Conservation (phyloP, 2,113 vertebrate species). For the Mustela lutreola region DNA sequence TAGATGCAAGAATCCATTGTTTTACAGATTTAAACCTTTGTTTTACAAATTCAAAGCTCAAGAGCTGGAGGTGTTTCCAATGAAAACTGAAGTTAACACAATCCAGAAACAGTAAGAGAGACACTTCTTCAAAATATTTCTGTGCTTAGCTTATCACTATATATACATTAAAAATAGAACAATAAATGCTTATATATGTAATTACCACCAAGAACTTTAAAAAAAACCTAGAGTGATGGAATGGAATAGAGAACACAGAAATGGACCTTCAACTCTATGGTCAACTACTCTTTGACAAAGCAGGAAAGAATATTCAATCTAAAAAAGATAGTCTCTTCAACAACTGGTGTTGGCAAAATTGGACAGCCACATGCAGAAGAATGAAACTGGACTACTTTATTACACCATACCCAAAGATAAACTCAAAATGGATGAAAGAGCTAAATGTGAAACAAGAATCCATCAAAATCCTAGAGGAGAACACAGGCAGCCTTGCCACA, state of each 20-base stretch:
- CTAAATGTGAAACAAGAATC: neutral
- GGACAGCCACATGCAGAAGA: neutral
- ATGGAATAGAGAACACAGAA: neutral
- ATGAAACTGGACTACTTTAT: neutral
- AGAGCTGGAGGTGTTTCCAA: neutral
- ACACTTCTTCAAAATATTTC: neutral
- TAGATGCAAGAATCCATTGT: neutral
- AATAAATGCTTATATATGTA: neutral
- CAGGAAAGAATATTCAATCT: neutral
- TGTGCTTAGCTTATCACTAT: neutral
- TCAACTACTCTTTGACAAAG: neutral
- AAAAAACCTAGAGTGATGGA: neutral
- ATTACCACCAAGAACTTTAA: neutral
- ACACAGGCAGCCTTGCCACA: too few species aligned
- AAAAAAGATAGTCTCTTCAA: neutral
- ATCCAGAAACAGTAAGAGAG: neutral
- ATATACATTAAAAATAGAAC: neutral
- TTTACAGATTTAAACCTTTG: neutral
- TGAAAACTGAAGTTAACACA: slow-evolving; percentile 7
- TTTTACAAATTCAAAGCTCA: neutral
- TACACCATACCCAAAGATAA: neutral
- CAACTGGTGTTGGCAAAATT: neutral
- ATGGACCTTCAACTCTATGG: neutral
- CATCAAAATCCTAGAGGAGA: neutral
- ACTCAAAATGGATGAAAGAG: neutral